phyloP scores from a whole-genome alignment of 2,797 vertebrate genomes.

The Lepus townsendii region DNA sequence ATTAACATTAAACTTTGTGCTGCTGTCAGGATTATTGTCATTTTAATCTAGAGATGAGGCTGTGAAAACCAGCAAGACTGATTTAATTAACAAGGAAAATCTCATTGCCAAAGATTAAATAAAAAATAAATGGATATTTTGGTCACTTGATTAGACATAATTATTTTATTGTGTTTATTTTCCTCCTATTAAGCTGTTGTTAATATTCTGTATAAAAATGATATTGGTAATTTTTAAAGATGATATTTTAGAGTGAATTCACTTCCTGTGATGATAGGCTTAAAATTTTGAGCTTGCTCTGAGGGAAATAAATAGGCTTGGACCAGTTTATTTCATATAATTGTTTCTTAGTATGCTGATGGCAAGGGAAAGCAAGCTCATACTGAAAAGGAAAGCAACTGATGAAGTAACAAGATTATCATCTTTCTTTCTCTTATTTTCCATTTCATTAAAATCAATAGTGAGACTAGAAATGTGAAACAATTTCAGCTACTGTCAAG shows the following conservation, averaged over 20 bases:
- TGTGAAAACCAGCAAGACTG: constrained; percentile 5
- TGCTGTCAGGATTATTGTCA: constrained; percentile 2
- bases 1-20: constrained; percentile 40
- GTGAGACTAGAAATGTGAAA: constrained; percentile 87
- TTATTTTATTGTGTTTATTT: constrained; percentile 22
- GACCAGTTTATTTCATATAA: constrained; percentile 27
- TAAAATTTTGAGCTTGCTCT: constrained; percentile 3
- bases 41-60: constrained; percentile 60
- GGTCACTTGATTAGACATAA: constrained; percentile 50
- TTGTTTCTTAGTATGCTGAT: background rate
- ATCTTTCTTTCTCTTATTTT: constrained; percentile 68
- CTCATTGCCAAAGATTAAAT: constrained; percentile 57
- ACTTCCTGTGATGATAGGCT: background rate
- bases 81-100: constrained; percentile 4
- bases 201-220: background rate
- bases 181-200: constrained; percentile 13
- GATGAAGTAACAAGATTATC: background rate
- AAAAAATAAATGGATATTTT: constrained; percentile 48
- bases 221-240: too few species aligned
- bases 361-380: background rate
- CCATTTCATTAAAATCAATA: constrained; percentile 91
- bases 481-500: constrained; percentile 80
- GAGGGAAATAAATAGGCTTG: background rate
- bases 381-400: background rate
- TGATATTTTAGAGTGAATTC: constrained; percentile 25